Percentiles rank a stretch among this genome's conserved stretches.
phyloP scores from a whole-genome alignment of 1,140 invertebrate genomes.

The Orussus abietinus region DNA sequence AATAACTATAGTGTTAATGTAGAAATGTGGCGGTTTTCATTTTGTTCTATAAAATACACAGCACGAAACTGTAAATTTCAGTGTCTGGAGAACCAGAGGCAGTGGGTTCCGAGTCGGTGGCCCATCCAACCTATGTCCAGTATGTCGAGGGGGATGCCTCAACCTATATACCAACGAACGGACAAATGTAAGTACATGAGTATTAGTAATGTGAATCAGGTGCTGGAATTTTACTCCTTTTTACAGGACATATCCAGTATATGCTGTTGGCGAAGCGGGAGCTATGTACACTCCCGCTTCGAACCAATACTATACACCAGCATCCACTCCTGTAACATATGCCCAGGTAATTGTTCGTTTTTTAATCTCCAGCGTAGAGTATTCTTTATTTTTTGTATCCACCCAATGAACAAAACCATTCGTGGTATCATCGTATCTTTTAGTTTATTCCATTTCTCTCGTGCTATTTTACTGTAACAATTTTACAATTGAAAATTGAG shows the following conservation, averaged over 20 bases:
- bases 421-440: too few relatives aligned
- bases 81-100: slow-evolving; percentile 54
- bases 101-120: slow-evolving; percentile 55
- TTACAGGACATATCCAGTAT: slow-evolving; percentile 77
- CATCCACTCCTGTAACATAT: slow-evolving; percentile 55
- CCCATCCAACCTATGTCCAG: slow-evolving; percentile 65
- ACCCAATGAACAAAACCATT: too few relatives aligned
- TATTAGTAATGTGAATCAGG: slow-evolving; percentile 5
- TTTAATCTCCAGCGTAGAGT: neutral
- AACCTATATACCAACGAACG: slow-evolving; percentile 67
- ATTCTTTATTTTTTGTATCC: too few relatives aligned
- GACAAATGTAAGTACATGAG: slow-evolving; percentile 55
- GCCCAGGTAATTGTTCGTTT: slow-evolving; percentile 58
- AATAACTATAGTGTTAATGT: too few relatives aligned
- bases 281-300: slow-evolving; percentile 68
- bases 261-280: slow-evolving; percentile 72
- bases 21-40: too few relatives aligned
- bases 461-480: too few relatives aligned
- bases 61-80: slow-evolving; percentile 31
- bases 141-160: slow-evolving; percentile 69
- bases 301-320: slow-evolving; percentile 60
- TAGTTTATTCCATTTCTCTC: slow-evolving; percentile 4
- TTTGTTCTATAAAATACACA: too few relatives aligned
- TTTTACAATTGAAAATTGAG: slow-evolving; percentile 14
- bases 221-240: slow-evolving; percentile 23